A percentile compares a stretch with the other conserved stretches of the same genome.
phyloP scores from a whole-genome alignment of 2,113 vertebrate genomes.

The Onychorhynchus coronatus region DNA sequence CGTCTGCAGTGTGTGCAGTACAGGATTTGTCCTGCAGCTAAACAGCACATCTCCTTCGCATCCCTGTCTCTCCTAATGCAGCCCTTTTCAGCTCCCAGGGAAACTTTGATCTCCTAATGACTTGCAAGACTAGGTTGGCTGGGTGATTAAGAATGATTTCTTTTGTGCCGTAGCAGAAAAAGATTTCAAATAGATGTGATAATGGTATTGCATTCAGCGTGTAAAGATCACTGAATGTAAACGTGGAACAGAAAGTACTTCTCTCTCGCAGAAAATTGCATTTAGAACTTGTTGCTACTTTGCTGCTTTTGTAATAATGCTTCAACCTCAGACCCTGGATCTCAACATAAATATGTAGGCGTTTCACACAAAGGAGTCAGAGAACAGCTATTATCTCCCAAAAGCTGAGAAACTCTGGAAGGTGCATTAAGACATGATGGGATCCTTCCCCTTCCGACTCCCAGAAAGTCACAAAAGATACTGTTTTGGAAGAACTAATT shows the following conservation, averaged over 20 bases:
- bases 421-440: background rate
- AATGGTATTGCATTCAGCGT: conserved; percentile 43
- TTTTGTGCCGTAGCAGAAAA: conserved; percentile 14
- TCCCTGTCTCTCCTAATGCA: background rate
- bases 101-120: background rate
- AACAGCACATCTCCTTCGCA: background rate
- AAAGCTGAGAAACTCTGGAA: conserved; percentile 21
- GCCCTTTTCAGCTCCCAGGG: background rate
- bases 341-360: conserved; percentile 49
- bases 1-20: background rate
- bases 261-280: conserved; percentile 46
- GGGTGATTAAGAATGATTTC: conserved; percentile 31
- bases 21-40: conserved; percentile 9
- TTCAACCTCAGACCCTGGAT: conserved; percentile 32
- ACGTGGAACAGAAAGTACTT: conserved; percentile 35
- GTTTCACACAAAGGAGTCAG: conserved; percentile 42
- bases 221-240: conserved; percentile 50
- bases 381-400: conserved; percentile 32
- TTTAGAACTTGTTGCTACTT: conserved; percentile 45
- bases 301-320: conserved; percentile 32
- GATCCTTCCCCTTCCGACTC: background rate
- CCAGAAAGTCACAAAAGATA: background rate
- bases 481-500: background rate
- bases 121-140: background rate
- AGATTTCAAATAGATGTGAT: conserved; percentile 51